Base-by-base conservation (phyloP, 2,113 vertebrate genomes). In the Phylloscopus whistleri region DNA sequence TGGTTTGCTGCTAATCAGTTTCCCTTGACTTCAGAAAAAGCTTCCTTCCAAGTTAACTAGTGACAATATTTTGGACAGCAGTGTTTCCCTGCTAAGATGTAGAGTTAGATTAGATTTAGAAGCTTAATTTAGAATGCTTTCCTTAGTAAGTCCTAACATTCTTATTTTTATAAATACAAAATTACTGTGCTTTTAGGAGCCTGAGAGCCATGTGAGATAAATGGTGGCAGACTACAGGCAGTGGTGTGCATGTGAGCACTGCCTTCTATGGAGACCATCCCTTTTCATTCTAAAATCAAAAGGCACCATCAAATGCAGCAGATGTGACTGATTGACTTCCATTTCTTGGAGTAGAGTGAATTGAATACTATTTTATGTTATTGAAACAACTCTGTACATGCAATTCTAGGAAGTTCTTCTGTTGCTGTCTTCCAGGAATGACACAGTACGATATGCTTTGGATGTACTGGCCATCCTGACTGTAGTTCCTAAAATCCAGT, bases 391-490 rank as follows among this genome's bases (percentile, higher is more conserved):
- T 72, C 23, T 41, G 10, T 70, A 12, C 21, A 2, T 94, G 58
- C 28, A 60, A 3, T 75, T 91, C 37, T 79, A n/a, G 88, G 43
- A 84, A 83, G 22, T 76, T 94, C 5, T 80, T 89, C 26, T 94
- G n/a, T 63, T 89, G 52, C 76, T 80, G 41, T 94, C 75, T 97
- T 91, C 56, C 78, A 99, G 99, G 98, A 99, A 99, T 72, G 99
- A 99, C 89, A 99, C 99, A 6, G 99, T 99, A 69, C 99, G 99
- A 33, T 99, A 99, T 52, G 99, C 99, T 64, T 97, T 99, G 95
- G 99, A 99, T 96, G 99, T 99, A 55, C 97, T 99, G 76, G 99
- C 99, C 74, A 99, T 99, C 93, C 98, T 99, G 84, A 99, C 99
- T 19, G 99, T 99, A 72, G 99, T 99, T 85, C 99, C 99, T 79